Conservation (phyloP, 35 echinoderm and acorn worm genomes). For the Anneissia japonica region DNA sequence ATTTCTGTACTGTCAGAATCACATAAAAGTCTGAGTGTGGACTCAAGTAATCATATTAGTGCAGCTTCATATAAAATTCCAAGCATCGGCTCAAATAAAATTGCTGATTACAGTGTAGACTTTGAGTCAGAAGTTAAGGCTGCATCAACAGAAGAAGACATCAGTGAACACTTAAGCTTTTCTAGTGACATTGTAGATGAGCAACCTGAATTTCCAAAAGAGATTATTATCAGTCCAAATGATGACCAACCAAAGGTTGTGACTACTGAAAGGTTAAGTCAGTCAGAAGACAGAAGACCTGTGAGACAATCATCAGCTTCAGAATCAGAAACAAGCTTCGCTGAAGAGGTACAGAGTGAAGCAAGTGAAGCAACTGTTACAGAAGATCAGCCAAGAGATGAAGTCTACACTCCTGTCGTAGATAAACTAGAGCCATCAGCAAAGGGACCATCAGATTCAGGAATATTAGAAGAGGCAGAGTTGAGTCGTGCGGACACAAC, state of each 20-base stretch:
- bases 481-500: background rate
- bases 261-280: background rate
- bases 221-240: background rate
- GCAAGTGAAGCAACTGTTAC: background rate
- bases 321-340: slow-evolving; percentile 29
- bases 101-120: background rate
- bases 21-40: background rate
- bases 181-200: slow-evolving; percentile 21
- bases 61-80: background rate
- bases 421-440: background rate
- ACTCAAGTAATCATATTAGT: background rate
- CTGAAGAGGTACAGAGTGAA: background rate
- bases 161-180: slow-evolving; percentile 90
- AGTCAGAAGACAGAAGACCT: background rate
- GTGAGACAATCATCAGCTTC: background rate
- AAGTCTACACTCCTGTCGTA: slow-evolving; percentile 11
- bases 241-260: background rate
- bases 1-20: background rate
- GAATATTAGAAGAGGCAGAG: background rate
- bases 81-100: background rate
- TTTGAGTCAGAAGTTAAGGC: background rate
- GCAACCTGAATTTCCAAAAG: background rate
- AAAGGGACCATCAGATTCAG: background rate
- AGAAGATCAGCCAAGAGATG: background rate
- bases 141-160: slow-evolving; percentile 86